A percentile compares a stretch with the other conserved stretches of the same genome.
Evolutionary conservation across 2,797 vertebrate genomes (phyloP).

Genomic region (Sebastes ruberrimus): DNA sequence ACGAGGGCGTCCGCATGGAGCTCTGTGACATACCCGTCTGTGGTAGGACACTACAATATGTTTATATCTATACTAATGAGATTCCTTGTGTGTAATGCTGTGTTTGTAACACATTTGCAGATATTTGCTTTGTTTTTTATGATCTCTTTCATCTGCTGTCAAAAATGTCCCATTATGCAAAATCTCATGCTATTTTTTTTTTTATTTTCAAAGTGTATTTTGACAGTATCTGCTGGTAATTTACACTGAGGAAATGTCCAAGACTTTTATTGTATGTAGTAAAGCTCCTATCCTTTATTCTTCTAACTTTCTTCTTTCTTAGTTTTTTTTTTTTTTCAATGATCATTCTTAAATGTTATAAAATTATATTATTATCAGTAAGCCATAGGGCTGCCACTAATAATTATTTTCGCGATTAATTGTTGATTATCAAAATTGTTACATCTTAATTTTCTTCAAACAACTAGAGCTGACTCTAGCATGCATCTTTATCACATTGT

Average conservation of each 20-base stretch:
- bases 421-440: not conserved
- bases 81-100: not conserved
- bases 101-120: not conserved
- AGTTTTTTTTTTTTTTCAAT: not conserved
- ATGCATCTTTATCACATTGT: not conserved
- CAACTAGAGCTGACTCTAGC: not conserved
- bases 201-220: not conserved
- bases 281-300: not conserved
- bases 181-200: no score
- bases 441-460: not conserved
- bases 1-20: constrained; percentile 92
- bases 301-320: not conserved
- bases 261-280: not conserved
- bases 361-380: not conserved
- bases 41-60: constrained; percentile 80
- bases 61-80: not conserved
- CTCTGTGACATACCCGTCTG: constrained; percentile 94
- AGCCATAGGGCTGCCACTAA: not conserved
- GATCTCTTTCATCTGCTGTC: no score
- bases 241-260: not conserved
- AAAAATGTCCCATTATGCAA: not conserved
- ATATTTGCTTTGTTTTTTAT: not conserved
- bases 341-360: not conserved
- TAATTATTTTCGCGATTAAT: not conserved
- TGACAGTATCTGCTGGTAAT: not conserved